phyloP scores from a whole-genome alignment of 2,888 invertebrate species.

The Machimus atricapillus region DNA sequence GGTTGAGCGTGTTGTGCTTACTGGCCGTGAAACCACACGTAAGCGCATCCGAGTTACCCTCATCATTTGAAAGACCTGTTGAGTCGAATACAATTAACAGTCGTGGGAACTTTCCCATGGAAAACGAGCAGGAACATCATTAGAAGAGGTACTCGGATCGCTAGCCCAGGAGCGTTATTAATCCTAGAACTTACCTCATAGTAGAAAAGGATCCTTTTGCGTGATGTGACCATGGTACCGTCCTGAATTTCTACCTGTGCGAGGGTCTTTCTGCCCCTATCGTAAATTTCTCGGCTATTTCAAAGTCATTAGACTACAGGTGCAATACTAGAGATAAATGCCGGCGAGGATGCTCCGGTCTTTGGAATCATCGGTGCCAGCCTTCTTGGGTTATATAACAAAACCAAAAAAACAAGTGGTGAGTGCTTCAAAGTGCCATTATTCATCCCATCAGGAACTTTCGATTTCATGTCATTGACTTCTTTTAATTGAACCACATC shows the following conservation, averaged over 20 bases:
- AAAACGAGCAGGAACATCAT: neutral
- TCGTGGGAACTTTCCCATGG: slow-evolving; percentile 51
- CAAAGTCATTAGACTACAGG: slow-evolving; percentile 37
- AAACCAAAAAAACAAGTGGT: neutral
- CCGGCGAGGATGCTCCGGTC: neutral
- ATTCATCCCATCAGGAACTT: slow-evolving; percentile 35
- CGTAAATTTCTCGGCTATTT: neutral
- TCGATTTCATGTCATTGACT: slow-evolving; percentile 47
- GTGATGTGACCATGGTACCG: neutral
- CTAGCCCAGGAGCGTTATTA: neutral
- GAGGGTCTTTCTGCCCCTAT: neutral
- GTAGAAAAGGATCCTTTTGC: neutral
- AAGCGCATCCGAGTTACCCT: slow-evolving; percentile 47
- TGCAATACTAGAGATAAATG: slow-evolving; percentile 39
- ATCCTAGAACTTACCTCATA: neutral
- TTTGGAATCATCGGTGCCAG: neutral
- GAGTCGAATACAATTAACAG: slow-evolving; percentile 42
- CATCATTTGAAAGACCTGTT: slow-evolving; percentile 48
- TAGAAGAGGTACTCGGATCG: neutral
- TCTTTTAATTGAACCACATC: slow-evolving; percentile 34
- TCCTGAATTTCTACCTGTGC: neutral
- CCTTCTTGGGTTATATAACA: neutral
- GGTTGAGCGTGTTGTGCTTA: slow-evolving; percentile 47
- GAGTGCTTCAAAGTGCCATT: neutral
- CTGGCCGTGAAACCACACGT: slow-evolving; percentile 53